Evolutionary conservation across 2,797 vertebrate species (phyloP).

Genomic region (Linurgus olivaceus): DNA sequence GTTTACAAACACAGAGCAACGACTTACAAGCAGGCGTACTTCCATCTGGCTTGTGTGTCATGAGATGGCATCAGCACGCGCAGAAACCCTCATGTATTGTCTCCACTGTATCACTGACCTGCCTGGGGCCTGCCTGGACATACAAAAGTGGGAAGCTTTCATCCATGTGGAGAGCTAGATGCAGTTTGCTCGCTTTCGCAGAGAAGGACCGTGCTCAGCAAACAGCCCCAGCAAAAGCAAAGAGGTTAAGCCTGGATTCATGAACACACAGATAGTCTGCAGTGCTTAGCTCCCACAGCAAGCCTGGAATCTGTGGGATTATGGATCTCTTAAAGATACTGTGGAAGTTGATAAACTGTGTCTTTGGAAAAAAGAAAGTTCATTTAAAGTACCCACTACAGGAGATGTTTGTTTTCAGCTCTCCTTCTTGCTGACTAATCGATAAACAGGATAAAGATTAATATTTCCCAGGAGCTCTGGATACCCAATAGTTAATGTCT

Average conservation of each 20-base stretch:
- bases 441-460: not conserved
- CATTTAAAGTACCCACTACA: not conserved
- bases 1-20: not conserved
- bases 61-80: not conserved
- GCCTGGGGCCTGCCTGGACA: constrained; percentile 23
- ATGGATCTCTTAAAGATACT: not conserved
- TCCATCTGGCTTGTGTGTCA: constrained; percentile 7
- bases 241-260: constrained; percentile 44
- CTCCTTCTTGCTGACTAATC: not conserved
- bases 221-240: constrained; percentile 24
- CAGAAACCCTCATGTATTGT: not conserved
- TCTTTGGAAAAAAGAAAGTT: not conserved
- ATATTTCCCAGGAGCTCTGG: not conserved
- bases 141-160: constrained; percentile 48
- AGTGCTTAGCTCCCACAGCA: constrained; percentile 1
- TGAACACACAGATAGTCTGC: not conserved
- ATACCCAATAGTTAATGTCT: constrained; percentile 3
- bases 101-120: constrained; percentile 37
- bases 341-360: not conserved
- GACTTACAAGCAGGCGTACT: not conserved
- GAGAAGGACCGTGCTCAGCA: not conserved
- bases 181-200: not conserved
- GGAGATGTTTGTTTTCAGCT: not conserved
- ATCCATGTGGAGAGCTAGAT: not conserved
- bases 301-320: not conserved